Evolutionary conservation across 2,113 vertebrate genomes (phyloP).

Genomic region (Gorilla gorilla): DNA sequence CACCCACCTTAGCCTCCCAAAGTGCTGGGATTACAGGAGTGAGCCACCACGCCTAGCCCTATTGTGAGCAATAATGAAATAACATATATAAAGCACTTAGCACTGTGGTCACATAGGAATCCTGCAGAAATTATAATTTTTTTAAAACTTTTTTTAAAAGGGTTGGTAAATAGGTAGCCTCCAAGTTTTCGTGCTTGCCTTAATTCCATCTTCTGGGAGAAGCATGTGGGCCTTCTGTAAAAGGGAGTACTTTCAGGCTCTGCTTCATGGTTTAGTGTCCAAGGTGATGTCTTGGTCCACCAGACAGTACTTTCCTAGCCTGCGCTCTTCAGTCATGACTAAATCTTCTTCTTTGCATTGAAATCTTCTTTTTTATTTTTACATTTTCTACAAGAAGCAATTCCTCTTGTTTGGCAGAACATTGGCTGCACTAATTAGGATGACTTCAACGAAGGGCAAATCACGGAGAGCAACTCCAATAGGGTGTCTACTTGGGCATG

Average conservation of each 20-base stretch:
- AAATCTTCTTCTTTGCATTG: not conserved
- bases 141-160: not conserved
- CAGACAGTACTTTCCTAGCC: not conserved
- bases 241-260: not conserved
- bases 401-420: not conserved
- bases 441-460: slow-evolving; percentile 85
- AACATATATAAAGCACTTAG: not conserved
- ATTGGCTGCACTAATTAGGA: not conserved
- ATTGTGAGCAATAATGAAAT: not conserved
- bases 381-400: not conserved
- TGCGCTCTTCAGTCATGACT: not conserved
- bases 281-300: not conserved
- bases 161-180: not conserved
- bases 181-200: not conserved
- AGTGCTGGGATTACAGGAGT: too few relatives aligned
- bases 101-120: not conserved
- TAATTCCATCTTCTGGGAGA: not conserved
- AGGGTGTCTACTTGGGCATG: slow-evolving; percentile 83
- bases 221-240: not conserved
- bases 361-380: not conserved
- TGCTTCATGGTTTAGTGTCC: not conserved
- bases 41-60: not conserved
- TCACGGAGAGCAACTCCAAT: slow-evolving; percentile 81
- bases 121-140: not conserved
- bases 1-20: too few relatives aligned